Base-by-base conservation (phyloP, 2,888 invertebrate genomes). In the Lycocerus yunnanus region DNA sequence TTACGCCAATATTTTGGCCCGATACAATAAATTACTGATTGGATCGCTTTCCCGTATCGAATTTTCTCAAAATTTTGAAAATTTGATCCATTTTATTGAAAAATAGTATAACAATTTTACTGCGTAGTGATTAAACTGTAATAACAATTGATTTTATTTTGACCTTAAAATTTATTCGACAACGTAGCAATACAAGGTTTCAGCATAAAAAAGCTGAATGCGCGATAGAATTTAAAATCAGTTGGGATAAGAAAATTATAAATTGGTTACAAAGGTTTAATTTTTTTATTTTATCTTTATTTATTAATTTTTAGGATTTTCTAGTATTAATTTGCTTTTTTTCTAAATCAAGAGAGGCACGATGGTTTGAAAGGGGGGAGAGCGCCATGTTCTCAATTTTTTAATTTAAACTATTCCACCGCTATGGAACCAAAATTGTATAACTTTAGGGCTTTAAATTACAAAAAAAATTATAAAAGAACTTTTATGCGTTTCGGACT, bases 151-250 rank as follows among this genome's bases (percentile, higher is more conserved):
- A 69, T 27, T 69, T n/a, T 63, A 16, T 21, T 24, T 15, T 68
- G 72, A 72, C 72, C 72, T 72, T 68, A 72, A 72, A 72, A 63
- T 15, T 43, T 69, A 69, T 58, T 71, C 58, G 15, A n/a, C 61
- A 71, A 63, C 71, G 58, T 24, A 21, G 43, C 43, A 61, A 58
- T 71, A 71, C 74, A 74, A 74, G 71, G 74, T 74, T 71, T n/a
- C n/a, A 21, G 27, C 60, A 15, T 72, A 61, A 13, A 74, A 74
- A 71, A 69, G 13, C 43, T 8, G 43, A 43, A 43, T 43, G 43
- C 43, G 43, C 43, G 43, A 43, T 43, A 43, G 43, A 43, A 43
- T 43, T 43, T n/a, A 43, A 6, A 43, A 43, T 43, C 43, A 43
- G 5, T 43, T 43, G 43, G 27, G 43, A 43, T 43, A 43, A n/a